Evolutionary conservation across 2,888 invertebrate genomes (phyloP), one percentile per base, ranked within the genome.

Genomic region (Xiphydria camelus): DNA sequence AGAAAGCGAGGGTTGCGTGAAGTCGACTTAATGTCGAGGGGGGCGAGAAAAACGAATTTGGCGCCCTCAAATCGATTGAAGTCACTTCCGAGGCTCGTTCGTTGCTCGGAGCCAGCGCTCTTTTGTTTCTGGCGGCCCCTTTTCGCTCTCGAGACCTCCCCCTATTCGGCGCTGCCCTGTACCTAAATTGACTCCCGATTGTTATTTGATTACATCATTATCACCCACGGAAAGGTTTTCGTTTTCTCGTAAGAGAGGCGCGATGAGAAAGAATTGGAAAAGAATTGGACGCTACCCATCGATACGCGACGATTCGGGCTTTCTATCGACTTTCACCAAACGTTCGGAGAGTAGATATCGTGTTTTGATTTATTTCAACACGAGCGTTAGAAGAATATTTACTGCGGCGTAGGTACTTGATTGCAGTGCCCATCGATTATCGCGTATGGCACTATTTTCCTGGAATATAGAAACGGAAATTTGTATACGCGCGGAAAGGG

Each of bases 51-150:
- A 54, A 43, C 45, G 46, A 58, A 57, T 53, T 46, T 47, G 33
- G 47, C 45, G 34, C 47, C 48, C 48, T 42, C 36, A 32, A 47
- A 48, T 44, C 34, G 49, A 55, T 45, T 39, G 38, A 41, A 46
- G 51, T 38, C 47, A 50, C 33, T 57, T 57, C 51, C 53, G 51
- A 47, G 39, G 45, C 51, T 51, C 45, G 47, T 55, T 55, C 49
- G 33, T 46, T 44, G 25, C 34, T 22, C 36, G 15, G 20, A 43
- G 38, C 19, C 26, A 33, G 40, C 21, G 40, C 35, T 51, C 49
- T 45, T 51, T 55, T 47, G 50, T 53, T 51, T 47, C 43, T 23
- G 31, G 10, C 22, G 41, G 23, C 9, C 34, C 37, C 36, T 19
- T 19, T 26, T 41, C 39, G 21, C 19, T 47, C 22, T 23, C 41